Evolutionary conservation across 2,113 vertebrate species (phyloP), one percentile per base, ranked within the genome.

Genomic region (Neogale vison): DNA sequence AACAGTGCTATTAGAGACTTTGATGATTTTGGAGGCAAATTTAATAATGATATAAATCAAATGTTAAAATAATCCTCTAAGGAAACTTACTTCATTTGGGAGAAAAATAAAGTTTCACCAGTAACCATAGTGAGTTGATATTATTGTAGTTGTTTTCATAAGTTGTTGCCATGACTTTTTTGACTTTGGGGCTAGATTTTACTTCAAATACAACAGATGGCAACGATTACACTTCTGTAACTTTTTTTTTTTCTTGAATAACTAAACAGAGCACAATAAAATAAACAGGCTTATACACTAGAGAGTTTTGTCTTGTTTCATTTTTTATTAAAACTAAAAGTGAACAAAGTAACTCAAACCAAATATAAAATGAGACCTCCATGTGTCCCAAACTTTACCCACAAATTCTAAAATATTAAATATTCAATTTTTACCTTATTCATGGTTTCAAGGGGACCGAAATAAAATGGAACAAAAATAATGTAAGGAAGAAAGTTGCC

Each of bases 191-290:
- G 98, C 97, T 98, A 98, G 90, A 98, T 98, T 98, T 96, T 96
- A 98, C 97, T 98, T 98, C 98, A 98, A 98, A 98, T 97, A 98
- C 98, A 99, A 98, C 99, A 99, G 98, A 98, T 99, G 99, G 98
- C 98, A 98, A 98, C 24, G 93, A 98, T 99, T 99, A 99, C 92
- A 97, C 97, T 98, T 98, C 98, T 99, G 98, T 98, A 98, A 98
- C 92, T 39, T 97, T 97, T 98, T 96, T 47, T 50, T 92, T 95
- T 95, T 95, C 97, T 96, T 97, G 95, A 98, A 98, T 96, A 98
- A 98, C 98, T 98, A 99, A 99, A 99, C 97, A 98, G 97, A 98
- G 96, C 90, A 98, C 98, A 98, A 98, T 98, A 99, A 99, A 99
- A 99, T 98, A 99, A 99, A 99, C 98, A 98, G 93, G 94, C 93